Conservation (phyloP, 2,797 vertebrate species). For the Leptodactylus fallax region DNA sequence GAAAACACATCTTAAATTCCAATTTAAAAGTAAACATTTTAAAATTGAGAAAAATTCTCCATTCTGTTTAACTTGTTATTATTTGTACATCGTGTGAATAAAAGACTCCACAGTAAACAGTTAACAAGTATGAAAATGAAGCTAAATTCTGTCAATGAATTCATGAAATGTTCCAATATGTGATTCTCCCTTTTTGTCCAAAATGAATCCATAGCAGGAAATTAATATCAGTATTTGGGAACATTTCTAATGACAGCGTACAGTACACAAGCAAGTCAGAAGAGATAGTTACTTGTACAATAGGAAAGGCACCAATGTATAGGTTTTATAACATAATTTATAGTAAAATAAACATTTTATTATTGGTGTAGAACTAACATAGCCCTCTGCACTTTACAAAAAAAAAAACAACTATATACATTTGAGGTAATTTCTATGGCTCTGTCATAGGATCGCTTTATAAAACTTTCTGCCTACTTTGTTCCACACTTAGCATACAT, state of each 20-base stretch:
- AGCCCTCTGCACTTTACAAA: not conserved
- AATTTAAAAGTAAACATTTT: not conserved
- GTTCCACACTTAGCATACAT: too few species aligned
- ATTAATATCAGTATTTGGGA: slow-evolving; percentile 14
- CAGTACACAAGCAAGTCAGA: not conserved
- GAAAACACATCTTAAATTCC: too few species aligned
- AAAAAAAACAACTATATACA: too few species aligned
- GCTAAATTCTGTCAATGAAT: slow-evolving; percentile 17
- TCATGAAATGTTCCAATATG: not conserved
- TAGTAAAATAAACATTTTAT: not conserved
- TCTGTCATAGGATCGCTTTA: not conserved
- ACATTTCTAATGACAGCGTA: not conserved
- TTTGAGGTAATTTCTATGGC: not conserved
- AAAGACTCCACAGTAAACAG: not conserved
- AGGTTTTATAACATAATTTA: too few species aligned
- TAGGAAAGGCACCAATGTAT: too few species aligned
- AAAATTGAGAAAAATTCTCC: not conserved
- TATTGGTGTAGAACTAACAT: not conserved
- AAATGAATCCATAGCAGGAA: slow-evolving; percentile 5
- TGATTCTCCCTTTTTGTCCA: not conserved
- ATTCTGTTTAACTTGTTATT: not conserved
- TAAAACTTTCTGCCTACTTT: not conserved
- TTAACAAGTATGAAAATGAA: not conserved
- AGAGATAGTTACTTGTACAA: not conserved
- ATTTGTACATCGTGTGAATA: not conserved